A percentile compares a stretch with the other conserved stretches of the same genome.
phyloP scores from a whole-genome alignment of 2,113 vertebrate genomes.

The Anser cygnoides region DNA sequence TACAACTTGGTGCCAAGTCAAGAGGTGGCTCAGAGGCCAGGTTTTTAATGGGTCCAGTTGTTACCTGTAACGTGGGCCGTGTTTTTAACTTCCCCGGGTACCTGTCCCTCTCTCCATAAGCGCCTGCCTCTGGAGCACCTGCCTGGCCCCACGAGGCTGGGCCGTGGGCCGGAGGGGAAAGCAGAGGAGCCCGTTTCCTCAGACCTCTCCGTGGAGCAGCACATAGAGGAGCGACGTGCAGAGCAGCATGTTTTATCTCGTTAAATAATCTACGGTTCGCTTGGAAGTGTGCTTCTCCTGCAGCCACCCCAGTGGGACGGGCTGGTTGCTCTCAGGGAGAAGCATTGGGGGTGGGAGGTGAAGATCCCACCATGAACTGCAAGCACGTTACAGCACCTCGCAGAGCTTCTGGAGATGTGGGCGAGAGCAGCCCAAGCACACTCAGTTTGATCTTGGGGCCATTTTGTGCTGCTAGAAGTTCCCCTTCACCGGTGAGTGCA shows the following conservation, averaged over 20 bases:
- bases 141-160: background rate
- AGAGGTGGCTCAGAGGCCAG: background rate
- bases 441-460: background rate
- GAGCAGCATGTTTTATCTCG: background rate
- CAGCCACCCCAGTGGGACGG: background rate
- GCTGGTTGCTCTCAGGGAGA: background rate
- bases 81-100: background rate
- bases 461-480: background rate
- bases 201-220: background rate
- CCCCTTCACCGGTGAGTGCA: too few species aligned
- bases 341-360: background rate
- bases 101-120: background rate
- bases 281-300: background rate
- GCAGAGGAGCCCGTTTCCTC: background rate
- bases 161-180: background rate
- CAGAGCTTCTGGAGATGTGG: background rate
- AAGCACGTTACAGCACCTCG: background rate
- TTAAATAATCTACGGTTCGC: background rate
- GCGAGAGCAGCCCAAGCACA: background rate
- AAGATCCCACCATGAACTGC: background rate
- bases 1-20: background rate
- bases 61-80: background rate
- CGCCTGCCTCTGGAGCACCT: background rate
- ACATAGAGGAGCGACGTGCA: background rate
- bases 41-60: background rate